phyloP scores from a whole-genome alignment of 2,888 invertebrate genomes.

The Scaptomyza flava region DNA sequence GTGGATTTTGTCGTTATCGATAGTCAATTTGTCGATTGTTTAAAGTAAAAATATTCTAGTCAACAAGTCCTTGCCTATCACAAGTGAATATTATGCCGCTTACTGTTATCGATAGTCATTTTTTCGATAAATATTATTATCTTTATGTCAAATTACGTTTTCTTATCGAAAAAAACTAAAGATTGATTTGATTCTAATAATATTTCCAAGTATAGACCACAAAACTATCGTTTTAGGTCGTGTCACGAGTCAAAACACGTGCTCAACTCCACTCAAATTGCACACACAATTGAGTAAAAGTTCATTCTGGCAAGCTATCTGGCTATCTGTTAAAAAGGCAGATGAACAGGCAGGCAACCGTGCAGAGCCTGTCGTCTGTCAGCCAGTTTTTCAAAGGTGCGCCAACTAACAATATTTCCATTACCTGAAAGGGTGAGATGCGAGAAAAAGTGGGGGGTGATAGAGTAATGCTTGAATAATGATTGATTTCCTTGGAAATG shows the following conservation, averaged over 20 bases:
- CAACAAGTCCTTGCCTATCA: background rate
- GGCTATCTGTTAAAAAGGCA: background rate
- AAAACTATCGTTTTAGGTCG: background rate
- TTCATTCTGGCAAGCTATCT: conserved; percentile 1
- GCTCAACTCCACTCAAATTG: background rate
- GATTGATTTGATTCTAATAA: too few relatives aligned
- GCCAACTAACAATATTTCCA: conserved; percentile 36
- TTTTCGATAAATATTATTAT: background rate
- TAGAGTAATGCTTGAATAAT: conserved; percentile 49
- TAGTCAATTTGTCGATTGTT: background rate
- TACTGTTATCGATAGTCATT: background rate
- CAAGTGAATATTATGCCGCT: background rate
- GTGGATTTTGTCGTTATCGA: background rate
- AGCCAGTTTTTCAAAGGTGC: conserved; percentile 17
- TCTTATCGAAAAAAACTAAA: too few relatives aligned
- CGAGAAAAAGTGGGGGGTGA: background rate
- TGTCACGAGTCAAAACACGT: conserved; percentile 8
- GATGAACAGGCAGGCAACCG: conserved; percentile 18
- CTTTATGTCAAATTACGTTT: too few relatives aligned
- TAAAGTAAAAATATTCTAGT: background rate
- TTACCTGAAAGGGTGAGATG: conserved; percentile 5
- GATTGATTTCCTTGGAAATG: conserved; percentile 67
- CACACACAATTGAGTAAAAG: conserved; percentile 4
- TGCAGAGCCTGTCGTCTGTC: conserved; percentile 10
- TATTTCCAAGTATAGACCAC: too few relatives aligned